phyloP scores from a whole-genome alignment of 2,888 invertebrate species.

The Trichopria drosophilae region DNA sequence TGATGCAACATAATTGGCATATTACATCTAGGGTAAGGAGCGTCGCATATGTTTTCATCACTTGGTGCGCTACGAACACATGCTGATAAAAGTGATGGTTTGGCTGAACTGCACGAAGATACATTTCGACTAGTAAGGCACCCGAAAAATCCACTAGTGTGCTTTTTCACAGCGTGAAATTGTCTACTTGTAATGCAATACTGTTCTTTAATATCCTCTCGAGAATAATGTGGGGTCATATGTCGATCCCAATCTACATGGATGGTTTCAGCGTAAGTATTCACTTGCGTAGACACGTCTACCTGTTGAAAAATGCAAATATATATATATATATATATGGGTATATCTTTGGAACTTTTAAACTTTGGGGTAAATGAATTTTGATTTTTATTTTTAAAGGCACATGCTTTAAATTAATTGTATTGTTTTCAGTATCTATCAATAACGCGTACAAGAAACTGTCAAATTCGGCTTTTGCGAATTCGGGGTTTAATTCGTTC shows the following conservation, averaged over 20 bases:
- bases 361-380: too few species aligned
- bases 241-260: slow-evolving; percentile 59
- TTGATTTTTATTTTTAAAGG: too few species aligned
- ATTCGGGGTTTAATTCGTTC: too few species aligned
- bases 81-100: slow-evolving; percentile 78
- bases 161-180: slow-evolving; percentile 76
- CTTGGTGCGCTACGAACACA: slow-evolving; percentile 86
- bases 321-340: too few species aligned
- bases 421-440: too few species aligned
- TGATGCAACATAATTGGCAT: slow-evolving; percentile 51
- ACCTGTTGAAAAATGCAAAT: too few species aligned
- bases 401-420: too few species aligned
- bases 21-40: slow-evolving; percentile 72
- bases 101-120: slow-evolving; percentile 66
- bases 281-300: slow-evolving; percentile 58
- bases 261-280: slow-evolving; percentile 61
- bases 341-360: too few species aligned
- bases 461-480: too few species aligned
- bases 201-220: slow-evolving; percentile 88
- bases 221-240: slow-evolving; percentile 73
- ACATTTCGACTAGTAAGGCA: slow-evolving; percentile 79
- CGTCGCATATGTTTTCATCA: slow-evolving; percentile 84
- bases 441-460: too few species aligned
- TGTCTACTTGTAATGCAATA: slow-evolving; percentile 93
- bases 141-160: slow-evolving; percentile 74